Evolutionary conservation across 2,113 vertebrate species (phyloP), one percentile per base, ranked within the genome.

Genomic region (Melanerpes aurifrons): DNA sequence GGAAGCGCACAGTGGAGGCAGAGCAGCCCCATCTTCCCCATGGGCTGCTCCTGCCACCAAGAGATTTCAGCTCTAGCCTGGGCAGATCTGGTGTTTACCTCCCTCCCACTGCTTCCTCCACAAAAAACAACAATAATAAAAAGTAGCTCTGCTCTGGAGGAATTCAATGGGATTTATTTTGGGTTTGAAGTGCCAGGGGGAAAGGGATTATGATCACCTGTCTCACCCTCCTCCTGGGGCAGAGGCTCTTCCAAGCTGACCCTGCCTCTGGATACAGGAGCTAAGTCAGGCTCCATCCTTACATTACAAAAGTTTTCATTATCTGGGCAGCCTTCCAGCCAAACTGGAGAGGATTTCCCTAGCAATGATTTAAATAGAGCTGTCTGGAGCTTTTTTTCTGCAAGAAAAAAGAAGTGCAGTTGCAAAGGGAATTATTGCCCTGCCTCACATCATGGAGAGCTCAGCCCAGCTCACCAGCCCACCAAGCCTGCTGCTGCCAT

Each of bases 231-330:
- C 67, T 93, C 67, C 53, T 32, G 84, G 29, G 68, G 74, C 83
- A 90, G 66, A 90, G 67, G 74, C 35, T 90, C 35, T 90, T 90
- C 74, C 8, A 62, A 90, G 74, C 87, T 94, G 92, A 88, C 91
- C 94, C 92, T 94, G 92, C 92, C 95, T 78, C 83, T 92, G 89
- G 86, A 69, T 50, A 92, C 86, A 47, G 15, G 19, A 84, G n/a
- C 40, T 90, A 90, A 90, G 81, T 47, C 84, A 75, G 74, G 70
- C 81, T 91, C 59, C 66, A 91, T 48, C 71, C 74, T 59, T 21
- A 72, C 74, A 91, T 90, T 89, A 93, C 89, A 87, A 92, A 94
- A 87, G 91, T 82, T 96, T 96, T 93, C 71, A 91, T 95, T 96
- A 84, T 84, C 86, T 56, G 74, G 84, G 56, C 80, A 92, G 88